Conservation (phyloP, 2,797 vertebrate species). For the Columba guinea region DNA sequence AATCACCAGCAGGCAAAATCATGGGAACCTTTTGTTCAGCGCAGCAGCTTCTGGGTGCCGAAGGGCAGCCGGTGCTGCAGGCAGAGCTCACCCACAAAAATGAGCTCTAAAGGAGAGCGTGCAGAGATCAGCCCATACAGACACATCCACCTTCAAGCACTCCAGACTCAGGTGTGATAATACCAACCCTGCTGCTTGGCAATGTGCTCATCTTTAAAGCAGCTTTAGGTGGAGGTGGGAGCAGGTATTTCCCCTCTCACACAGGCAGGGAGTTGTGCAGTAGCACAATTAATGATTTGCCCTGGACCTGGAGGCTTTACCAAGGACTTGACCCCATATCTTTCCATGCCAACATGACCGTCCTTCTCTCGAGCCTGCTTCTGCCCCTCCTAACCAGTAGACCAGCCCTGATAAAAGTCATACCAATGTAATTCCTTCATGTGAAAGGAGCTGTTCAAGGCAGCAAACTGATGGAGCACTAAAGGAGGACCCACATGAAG, state of each 20-base stretch:
- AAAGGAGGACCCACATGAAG: background rate
- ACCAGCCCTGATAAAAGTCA: background rate
- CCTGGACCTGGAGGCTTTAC: background rate
- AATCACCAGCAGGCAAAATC: background rate
- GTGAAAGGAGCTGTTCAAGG: background rate
- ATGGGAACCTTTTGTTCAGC: background rate
- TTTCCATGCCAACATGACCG: background rate
- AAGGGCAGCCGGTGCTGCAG: background rate
- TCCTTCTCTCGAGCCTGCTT: background rate
- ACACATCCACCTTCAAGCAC: background rate
- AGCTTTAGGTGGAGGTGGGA: background rate
- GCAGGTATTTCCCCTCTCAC: background rate
- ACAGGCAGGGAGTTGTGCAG: background rate
- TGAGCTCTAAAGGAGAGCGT: background rate
- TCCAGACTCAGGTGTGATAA: background rate
- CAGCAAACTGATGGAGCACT: background rate
- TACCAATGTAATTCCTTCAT: background rate
- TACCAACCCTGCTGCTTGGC: background rate
- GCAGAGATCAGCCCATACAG: background rate
- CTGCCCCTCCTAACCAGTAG: background rate
- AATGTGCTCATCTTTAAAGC: background rate
- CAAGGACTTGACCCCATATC: background rate
- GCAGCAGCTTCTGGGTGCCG: background rate
- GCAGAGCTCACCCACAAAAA: background rate
- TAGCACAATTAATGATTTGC: background rate